phyloP scores from a whole-genome alignment of 2,113 vertebrate species.

The Cyanoramphus novaezelandiae region DNA sequence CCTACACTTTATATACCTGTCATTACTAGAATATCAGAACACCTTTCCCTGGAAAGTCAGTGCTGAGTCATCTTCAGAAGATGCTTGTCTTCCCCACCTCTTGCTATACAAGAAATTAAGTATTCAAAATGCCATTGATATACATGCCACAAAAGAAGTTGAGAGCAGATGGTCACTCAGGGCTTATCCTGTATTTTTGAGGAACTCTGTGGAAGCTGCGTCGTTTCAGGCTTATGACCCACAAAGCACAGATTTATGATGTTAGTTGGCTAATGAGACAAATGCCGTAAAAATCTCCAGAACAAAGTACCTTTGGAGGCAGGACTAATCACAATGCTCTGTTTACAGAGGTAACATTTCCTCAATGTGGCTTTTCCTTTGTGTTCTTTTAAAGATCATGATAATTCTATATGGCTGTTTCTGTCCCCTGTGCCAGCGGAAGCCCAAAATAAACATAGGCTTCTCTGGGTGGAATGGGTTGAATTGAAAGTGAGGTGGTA shows the following conservation, averaged over 20 bases:
- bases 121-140: background rate
- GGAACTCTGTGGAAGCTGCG: background rate
- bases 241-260: background rate
- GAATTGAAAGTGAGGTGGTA: background rate
- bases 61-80: slow-evolving; percentile 21
- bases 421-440: background rate
- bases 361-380: background rate
- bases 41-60: background rate
- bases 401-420: background rate
- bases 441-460: background rate
- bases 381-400: background rate
- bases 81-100: background rate
- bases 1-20: background rate
- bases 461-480: background rate
- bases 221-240: background rate
- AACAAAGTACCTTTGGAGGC: background rate
- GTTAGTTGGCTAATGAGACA: background rate
- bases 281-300: background rate
- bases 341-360: background rate
- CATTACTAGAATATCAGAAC: background rate
- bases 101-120: background rate
- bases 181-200: background rate
- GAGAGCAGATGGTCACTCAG: background rate
- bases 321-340: background rate
- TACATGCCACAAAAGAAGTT: background rate